Evolutionary conservation across 2,888 invertebrate species (phyloP).

Genomic region (Corbicula japonica): DNA sequence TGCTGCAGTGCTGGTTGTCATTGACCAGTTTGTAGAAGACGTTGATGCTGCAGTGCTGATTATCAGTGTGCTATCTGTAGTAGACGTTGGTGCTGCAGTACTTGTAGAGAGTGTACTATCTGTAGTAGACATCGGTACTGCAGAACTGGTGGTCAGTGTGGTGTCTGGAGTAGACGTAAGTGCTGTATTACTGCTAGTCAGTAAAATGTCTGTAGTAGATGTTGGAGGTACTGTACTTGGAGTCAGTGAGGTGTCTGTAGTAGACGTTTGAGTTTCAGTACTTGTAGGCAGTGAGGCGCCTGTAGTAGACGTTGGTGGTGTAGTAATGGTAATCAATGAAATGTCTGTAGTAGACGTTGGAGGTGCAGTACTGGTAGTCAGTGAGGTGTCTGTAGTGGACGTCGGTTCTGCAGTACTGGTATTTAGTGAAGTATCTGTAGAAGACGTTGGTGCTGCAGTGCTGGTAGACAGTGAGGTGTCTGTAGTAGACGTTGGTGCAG

Average conservation of each 20-base stretch:
- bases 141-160: not conserved
- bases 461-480: not conserved
- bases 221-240: not conserved
- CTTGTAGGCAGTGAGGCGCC: too few species aligned
- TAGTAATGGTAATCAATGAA: too few species aligned
- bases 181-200: not conserved
- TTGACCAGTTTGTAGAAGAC: not conserved
- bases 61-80: not conserved
- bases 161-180: not conserved
- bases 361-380: not conserved
- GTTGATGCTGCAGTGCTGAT: not conserved
- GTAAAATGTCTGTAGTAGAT: not conserved
- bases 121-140: not conserved
- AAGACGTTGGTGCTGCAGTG: not conserved
- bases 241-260: conserved; percentile 12
- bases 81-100: not conserved
- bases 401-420: not conserved
- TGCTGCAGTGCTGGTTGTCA: not conserved
- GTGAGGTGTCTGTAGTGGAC: not conserved
- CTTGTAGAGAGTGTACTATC: not conserved
- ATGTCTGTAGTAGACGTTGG: too few species aligned
- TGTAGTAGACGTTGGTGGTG: conserved; percentile 2
- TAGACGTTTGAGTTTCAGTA: not conserved
- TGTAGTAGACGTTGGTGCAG: not conserved
- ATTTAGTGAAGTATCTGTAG: not conserved